These are phyloP conservation scores for Rhizoglyphus robini DNA, from an alignment of 1,140 invertebrate genomes.

Conservation along the genomic window DNA sequence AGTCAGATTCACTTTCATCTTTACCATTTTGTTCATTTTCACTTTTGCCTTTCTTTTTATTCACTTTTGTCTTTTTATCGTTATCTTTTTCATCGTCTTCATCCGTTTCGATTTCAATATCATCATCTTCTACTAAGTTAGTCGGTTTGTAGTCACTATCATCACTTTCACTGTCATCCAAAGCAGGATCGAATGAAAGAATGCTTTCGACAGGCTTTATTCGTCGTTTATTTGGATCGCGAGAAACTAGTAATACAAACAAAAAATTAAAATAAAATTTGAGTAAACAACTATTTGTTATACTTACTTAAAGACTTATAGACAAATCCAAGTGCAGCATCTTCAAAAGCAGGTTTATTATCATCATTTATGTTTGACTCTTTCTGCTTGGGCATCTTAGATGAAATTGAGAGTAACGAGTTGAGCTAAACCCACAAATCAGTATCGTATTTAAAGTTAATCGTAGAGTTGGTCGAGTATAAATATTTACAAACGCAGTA, in stretches of 20 bases:
- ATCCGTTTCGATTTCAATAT: constrained; percentile 30
- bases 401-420: too few species aligned
- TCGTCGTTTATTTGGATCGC: constrained; percentile 66
- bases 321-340: constrained; percentile 2
- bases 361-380: not conserved
- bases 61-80: not conserved
- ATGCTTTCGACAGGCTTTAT: constrained; percentile 57
- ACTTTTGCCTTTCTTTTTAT: not conserved
- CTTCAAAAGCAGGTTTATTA: constrained; percentile 10
- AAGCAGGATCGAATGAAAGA: constrained; percentile 54
- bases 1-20: constrained; percentile 26
- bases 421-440: too few species aligned
- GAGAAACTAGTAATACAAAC: not conserved
- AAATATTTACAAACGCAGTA: too few species aligned
- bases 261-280: not conserved
- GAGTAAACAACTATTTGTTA: not conserved
- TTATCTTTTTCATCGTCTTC: not conserved
- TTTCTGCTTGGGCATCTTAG: not conserved
- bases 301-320: constrained; percentile 15
- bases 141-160: constrained; percentile 71
- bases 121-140: constrained; percentile 58
- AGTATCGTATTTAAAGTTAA: too few species aligned
- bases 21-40: constrained; percentile 26
- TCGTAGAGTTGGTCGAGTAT: too few species aligned
- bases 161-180: constrained; percentile 71